A percentile compares a stretch with the other conserved stretches of the same genome.
Conservation (phyloP, 2,888 invertebrate species). For the Hemistola chrysoprasaria region DNA sequence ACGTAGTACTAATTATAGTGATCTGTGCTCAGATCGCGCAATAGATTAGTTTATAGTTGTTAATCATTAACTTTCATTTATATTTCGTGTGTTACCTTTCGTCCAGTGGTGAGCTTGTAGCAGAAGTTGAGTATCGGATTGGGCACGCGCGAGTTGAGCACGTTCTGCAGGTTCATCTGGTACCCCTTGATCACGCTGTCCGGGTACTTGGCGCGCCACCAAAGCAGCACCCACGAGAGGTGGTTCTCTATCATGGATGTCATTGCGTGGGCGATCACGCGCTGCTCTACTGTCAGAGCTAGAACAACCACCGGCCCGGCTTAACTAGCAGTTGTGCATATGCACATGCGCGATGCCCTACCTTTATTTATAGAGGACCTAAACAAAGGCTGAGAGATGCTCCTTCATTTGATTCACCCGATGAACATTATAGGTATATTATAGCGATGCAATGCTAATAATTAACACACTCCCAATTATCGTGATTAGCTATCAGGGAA, state of each 20-base stretch:
- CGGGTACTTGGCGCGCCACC: constrained; percentile 97
- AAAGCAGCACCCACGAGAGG: constrained; percentile 94
- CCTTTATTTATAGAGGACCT: constrained; percentile 29
- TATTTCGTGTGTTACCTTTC: no score
- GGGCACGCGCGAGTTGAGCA: constrained; percentile 93
- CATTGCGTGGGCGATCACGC: constrained; percentile 94
- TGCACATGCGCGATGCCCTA: constrained; percentile 63
- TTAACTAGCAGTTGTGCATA: constrained; percentile 18
- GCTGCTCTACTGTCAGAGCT: constrained; percentile 91
- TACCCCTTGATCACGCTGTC: constrained; percentile 94
- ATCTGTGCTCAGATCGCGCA: no score
- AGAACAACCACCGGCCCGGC: constrained; percentile 30
- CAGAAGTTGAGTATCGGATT: constrained; percentile 94
- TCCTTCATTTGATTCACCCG: no score
- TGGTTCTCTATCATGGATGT: constrained; percentile 98
- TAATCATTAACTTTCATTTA: no score
- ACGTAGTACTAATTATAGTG: no score
- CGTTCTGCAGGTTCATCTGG: constrained; percentile 95
- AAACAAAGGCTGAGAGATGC: no score
- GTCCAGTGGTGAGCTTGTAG: constrained; percentile 93
- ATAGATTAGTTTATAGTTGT: no score
- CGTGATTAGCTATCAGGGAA: no score
- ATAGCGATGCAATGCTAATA: no score
- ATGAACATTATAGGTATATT: no score
- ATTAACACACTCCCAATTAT: no score